Base-by-base conservation (phyloP, 1,140 invertebrate genomes). In the Drosophila equinoxialis region DNA sequence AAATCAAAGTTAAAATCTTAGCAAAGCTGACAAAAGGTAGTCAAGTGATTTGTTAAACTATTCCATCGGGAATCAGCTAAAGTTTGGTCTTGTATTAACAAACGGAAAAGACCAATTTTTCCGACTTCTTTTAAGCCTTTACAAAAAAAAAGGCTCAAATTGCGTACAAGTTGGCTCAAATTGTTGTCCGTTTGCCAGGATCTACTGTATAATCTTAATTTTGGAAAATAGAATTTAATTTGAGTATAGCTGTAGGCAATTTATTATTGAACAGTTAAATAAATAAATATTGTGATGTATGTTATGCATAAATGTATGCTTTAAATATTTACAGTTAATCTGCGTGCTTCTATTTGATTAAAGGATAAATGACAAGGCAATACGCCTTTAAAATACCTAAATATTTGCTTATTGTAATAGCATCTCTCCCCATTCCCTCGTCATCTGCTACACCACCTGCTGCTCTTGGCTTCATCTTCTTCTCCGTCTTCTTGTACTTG, bases 311-410 rank as follows among this genome's bases (percentile, higher is more conserved):
- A 26, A 11, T 55, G 23, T 55, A 30, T 55, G 23, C 10, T 17
- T 20, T 48, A 48, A 17, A 45, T 17, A 48, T 8, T 17, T 17
- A 8, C 2, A 8, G 14, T 48, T 48, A 17, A 17, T 48, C 20
- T 48, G 45, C 23, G 14, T 51, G 30, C 8, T 75, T 58, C 74
- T 75, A 75, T 62, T 75, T 75, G 65, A 71, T 61, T 35, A n/a
- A 48, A 58, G 30, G 48, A 39, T 33, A 33, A n/a, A 26, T 68
- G 42, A 45, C 71, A 42, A 55, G 67, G 67, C 61, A 73, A 30
- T 37, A 11, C 11, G 35, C 35, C 35, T 37, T 37, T 10, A 71
- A 74, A 41, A 67, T 68, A 67, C 71, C 58, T 61, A 48, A 72
- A 65, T 72, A 17, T 58, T 72, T 55, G 71, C 61, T 60, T 41